These are phyloP conservation scores for Clytia hemisphaerica DNA, from an alignment of 30 jellyfish, hydroid and myxozoan species.

Conservation along the genomic window DNA sequence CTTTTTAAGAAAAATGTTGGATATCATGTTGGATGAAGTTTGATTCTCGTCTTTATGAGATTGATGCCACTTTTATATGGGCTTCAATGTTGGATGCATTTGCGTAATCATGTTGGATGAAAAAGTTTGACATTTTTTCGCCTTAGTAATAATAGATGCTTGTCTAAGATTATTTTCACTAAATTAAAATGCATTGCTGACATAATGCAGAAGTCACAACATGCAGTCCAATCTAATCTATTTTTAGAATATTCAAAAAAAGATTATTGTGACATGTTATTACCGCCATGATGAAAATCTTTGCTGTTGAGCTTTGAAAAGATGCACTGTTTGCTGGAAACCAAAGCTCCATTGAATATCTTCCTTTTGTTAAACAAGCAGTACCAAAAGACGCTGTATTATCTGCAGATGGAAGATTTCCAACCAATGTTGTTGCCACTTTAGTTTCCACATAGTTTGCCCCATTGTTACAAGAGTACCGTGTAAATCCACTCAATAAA, in stretches of 20 bases:
- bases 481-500: constrained; percentile 24
- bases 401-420: constrained; percentile 24
- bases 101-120: too few relatives aligned
- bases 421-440: constrained; percentile 14
- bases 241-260: not conserved
- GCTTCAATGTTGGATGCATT: too few relatives aligned
- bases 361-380: constrained; percentile 62
- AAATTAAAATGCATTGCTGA: too few relatives aligned
- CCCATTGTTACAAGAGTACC: constrained; percentile 65
- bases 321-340: constrained; percentile 68
- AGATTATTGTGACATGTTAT: too few relatives aligned
- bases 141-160: too few relatives aligned
- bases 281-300: constrained; percentile 56
- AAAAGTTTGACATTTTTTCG: too few relatives aligned
- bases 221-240: not conserved
- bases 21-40: too few relatives aligned
- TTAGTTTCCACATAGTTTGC: constrained; percentile 22
- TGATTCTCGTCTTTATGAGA: too few relatives aligned
- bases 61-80: not conserved
- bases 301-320: constrained; percentile 34
- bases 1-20: too few relatives aligned
- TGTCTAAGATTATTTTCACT: too few relatives aligned
- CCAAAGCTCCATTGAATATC: constrained; percentile 40
- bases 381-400: constrained; percentile 69
- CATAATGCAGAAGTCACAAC: too few relatives aligned